Evolutionary conservation across 2,797 vertebrate species (phyloP), one percentile per base, ranked within the genome.

Genomic region (Echiichthys vipera): DNA sequence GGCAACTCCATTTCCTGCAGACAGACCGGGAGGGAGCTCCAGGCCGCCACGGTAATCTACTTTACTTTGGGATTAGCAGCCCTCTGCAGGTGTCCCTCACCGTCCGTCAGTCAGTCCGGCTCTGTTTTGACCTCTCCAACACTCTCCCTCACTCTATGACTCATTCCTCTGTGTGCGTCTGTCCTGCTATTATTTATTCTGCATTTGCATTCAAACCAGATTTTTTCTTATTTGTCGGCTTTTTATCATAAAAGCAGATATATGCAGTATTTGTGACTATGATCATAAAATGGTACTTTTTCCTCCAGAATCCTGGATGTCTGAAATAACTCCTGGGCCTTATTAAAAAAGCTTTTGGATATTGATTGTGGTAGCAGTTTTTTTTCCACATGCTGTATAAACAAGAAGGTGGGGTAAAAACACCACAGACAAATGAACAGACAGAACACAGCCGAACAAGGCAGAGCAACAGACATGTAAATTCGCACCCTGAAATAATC

Each of bases 1-100:
- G 24, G 81, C 71, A 71, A 86, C 71, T 86, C 78, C 59, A 72
- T 83, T 86, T 87, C 79, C 82, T 80, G 50, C 65, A 66, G 70
- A 75, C 75, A 64, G 77, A 56, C 77, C 34, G 65, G 39, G 64
- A 51, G 61, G 46, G 9, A 73, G 76, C 71, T 47, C 42, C 65
- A 37, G 78, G 61, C 80, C 69, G 74, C 74, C 30, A 57, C 64
- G 57, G 45, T 93, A 89, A 92, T 90, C 91, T 84, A 66, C 90
- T 91, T 89, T 87, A 83, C 71, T 65, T 11, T 74, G 50, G 70
- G 88, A 93, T 91, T 89, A 91, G 72, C 65, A 65, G 77, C 43
- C 69, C 45, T 81, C 62, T 59, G 71, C 75, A 77, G 82, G 84
- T 89, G 83, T 83, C 77, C 74, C 56, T 71, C 76, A 74, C 71